A percentile compares a stretch with the other conserved stretches of the same genome.
Evolutionary conservation across 35 echinoderm and acorn worm species (phyloP).

Genomic region (Lytechinus pictus): DNA sequence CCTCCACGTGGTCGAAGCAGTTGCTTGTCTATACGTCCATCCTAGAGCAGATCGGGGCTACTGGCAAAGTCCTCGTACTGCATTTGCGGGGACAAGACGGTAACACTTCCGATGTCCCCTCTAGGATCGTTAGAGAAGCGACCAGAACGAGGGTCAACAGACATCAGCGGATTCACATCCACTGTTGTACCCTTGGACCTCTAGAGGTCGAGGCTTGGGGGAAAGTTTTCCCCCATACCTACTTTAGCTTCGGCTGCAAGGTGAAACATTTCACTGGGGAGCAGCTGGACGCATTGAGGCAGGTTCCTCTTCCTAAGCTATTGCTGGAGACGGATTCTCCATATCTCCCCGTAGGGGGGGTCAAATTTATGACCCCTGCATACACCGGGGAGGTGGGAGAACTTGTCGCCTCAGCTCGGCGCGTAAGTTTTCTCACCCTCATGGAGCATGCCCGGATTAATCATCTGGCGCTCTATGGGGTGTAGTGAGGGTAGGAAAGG

Average conservation of each 20-base stretch:
- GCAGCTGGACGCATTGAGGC: neutral
- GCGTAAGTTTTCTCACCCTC: neutral
- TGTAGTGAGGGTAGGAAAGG: neutral
- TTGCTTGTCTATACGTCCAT: neutral
- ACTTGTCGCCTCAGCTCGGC: neutral
- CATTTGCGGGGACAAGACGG: neutral
- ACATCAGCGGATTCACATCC: neutral
- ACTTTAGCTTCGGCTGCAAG: neutral
- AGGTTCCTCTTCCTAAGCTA: neutral
- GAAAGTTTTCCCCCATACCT: neutral
- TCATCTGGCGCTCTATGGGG: neutral
- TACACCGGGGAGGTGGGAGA: neutral
- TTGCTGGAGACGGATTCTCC: slow-evolving; percentile 1
- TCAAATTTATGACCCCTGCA: neutral
- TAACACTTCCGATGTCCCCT: neutral
- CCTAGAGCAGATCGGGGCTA: neutral
- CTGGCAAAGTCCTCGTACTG: neutral
- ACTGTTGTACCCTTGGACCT: neutral
- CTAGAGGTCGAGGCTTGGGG: neutral
- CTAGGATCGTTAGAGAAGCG: neutral
- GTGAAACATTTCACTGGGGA: neutral
- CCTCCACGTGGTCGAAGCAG: neutral
- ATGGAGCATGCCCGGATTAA: neutral
- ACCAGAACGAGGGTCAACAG: neutral
- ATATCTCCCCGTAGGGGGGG: neutral